Evolutionary conservation across 2,888 invertebrate genomes (phyloP).

Genomic region (Nezara viridula): DNA sequence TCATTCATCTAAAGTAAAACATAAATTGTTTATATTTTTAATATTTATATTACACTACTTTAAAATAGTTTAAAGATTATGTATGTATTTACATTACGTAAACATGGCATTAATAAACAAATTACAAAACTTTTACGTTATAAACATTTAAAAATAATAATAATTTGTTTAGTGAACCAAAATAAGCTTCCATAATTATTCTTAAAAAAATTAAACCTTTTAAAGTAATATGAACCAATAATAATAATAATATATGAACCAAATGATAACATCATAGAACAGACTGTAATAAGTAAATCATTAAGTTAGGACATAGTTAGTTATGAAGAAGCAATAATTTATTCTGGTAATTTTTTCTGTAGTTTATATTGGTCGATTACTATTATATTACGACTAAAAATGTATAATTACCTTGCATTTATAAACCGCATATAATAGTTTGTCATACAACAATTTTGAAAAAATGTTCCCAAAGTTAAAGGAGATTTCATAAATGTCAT

Average conservation of each 20-base stretch:
- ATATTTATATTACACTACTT: too few relatives aligned
- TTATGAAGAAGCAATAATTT: too few relatives aligned
- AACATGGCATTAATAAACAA: background rate
- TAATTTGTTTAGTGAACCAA: too few relatives aligned
- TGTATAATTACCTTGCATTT: constrained; percentile 58
- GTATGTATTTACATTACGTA: constrained; percentile 44
- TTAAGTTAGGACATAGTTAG: too few relatives aligned
- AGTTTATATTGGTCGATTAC: background rate
- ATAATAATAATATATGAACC: too few relatives aligned
- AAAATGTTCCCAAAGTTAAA: constrained; percentile 52
- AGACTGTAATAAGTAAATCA: too few relatives aligned
- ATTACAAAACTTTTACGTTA: background rate
- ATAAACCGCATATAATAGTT: constrained; percentile 54
- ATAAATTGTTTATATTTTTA: constrained; percentile 60
- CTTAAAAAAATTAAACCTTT: too few relatives aligned
- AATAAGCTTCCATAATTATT: too few relatives aligned
- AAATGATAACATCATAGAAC: too few relatives aligned
- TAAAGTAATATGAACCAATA: too few relatives aligned
- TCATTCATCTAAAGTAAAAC: constrained; percentile 70
- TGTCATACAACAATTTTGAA: constrained; percentile 59
- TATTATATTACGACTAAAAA: background rate
- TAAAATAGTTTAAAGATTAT: too few relatives aligned
- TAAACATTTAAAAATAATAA: too few relatives aligned
- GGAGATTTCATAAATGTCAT: constrained; percentile 60
- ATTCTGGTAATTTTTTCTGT: background rate